Percentiles rank a stretch among this genome's conserved stretches.
These are phyloP conservation scores for Chelon auratus DNA, from an alignment of 2,797 vertebrate species.

Conservation along the genomic window DNA sequence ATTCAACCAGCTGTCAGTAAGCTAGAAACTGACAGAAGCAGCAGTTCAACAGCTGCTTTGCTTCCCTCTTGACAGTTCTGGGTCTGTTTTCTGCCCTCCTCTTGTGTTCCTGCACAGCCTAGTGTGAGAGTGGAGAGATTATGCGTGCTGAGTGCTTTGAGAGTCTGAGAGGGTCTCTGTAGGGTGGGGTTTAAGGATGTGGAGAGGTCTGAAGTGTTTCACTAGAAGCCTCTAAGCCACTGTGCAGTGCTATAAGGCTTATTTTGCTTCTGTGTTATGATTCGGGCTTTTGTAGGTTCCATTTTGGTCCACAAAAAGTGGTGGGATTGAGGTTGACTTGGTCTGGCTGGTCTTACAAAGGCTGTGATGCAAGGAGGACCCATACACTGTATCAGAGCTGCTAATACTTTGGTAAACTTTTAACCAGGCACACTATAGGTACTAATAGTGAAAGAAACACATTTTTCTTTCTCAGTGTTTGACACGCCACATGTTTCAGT, in stretches of 20 bases:
- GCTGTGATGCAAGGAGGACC: neutral
- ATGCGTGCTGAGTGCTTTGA: slow-evolving; percentile 63
- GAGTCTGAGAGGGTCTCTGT: slow-evolving; percentile 70
- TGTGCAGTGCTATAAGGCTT: slow-evolving; percentile 33
- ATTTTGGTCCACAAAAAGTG: slow-evolving; percentile 27
- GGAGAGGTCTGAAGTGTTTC: slow-evolving; percentile 70
- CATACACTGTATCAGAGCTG: neutral
- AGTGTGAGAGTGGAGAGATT: slow-evolving; percentile 65
- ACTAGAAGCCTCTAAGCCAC: slow-evolving; percentile 59
- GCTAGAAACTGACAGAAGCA: slow-evolving; percentile 31
- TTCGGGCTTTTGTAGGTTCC: slow-evolving; percentile 28
- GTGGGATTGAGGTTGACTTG: neutral
- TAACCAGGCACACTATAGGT: neutral
- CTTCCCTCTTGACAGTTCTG: slow-evolving; percentile 41
- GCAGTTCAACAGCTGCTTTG: slow-evolving; percentile 37
- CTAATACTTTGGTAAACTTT: neutral
- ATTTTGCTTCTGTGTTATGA: slow-evolving; percentile 23
- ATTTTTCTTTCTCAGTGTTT: neutral
- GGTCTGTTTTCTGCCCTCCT: slow-evolving; percentile 61
- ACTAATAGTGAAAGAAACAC: neutral
- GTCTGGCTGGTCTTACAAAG: neutral
- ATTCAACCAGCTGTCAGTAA: slow-evolving; percentile 39
- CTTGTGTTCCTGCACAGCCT: slow-evolving; percentile 64
- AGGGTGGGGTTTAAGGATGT: slow-evolving; percentile 67
- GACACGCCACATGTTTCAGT: neutral